These are phyloP conservation scores for Echinarachnius parma DNA, from an alignment of 53 echinoderm and acorn worm species.

Conservation along the genomic window DNA sequence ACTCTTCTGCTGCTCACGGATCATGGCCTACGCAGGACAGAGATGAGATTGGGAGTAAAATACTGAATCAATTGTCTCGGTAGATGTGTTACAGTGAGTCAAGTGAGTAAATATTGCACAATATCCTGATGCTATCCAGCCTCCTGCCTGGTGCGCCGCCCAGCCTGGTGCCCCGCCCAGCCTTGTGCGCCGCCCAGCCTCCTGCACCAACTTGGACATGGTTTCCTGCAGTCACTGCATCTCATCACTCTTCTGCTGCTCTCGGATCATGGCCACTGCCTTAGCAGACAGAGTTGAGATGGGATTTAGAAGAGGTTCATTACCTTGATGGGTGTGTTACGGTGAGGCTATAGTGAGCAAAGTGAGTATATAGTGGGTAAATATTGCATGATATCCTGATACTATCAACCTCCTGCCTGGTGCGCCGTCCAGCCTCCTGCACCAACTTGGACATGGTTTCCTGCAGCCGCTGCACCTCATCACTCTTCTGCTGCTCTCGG, in stretches of 20 bases:
- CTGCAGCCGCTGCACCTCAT: slow-evolving; percentile 64
- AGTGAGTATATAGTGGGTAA: too few species aligned
- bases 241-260: slow-evolving; percentile 84
- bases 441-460: slow-evolving; percentile 70
- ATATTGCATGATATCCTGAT: slow-evolving; percentile 79
- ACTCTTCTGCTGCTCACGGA: slow-evolving; percentile 85
- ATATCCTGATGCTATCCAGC: slow-evolving; percentile 85
- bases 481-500: slow-evolving; percentile 77
- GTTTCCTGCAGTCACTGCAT: slow-evolving; percentile 71
- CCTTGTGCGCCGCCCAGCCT: too few species aligned
- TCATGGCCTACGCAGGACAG: slow-evolving; percentile 58
- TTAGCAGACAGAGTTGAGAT: too few species aligned
- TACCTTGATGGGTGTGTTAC: neutral
- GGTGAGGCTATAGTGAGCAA: slow-evolving; percentile 1
- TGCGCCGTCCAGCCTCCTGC: slow-evolving; percentile 80
- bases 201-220: slow-evolving; percentile 76
- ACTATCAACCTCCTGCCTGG: slow-evolving; percentile 74
- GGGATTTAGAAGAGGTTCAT: too few species aligned
- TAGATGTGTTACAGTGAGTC: too few species aligned
- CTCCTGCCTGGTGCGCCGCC: slow-evolving; percentile 82
- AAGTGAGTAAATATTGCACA: too few species aligned
- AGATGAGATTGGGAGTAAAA: too few species aligned
- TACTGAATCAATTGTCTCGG: too few species aligned
- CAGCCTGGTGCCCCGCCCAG: too few species aligned
- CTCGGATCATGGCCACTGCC: slow-evolving; percentile 88